These are phyloP conservation scores for Bothrops jararaca DNA, from an alignment of 2,113 vertebrate genomes.

Conservation along the genomic window DNA sequence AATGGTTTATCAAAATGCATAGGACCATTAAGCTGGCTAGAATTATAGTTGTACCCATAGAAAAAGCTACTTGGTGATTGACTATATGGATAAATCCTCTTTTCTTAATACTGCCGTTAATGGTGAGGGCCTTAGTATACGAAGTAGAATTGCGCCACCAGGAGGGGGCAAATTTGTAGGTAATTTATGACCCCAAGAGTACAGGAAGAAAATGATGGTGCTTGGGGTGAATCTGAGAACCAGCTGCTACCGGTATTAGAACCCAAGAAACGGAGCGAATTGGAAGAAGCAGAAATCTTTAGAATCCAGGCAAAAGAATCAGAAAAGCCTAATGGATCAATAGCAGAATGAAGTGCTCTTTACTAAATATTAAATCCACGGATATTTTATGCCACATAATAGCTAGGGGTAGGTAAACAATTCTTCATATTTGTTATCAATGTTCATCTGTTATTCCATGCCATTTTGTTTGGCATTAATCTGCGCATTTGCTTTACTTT, in stretches of 20 bases:
- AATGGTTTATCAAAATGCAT: not conserved
- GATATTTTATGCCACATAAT: not conserved
- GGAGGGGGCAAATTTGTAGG: not conserved
- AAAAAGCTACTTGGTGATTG: not conserved
- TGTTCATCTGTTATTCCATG: not conserved
- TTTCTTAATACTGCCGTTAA: not conserved
- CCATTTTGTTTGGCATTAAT: not conserved
- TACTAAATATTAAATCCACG: not conserved
- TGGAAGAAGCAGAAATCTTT: not conserved
- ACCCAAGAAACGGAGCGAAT: not conserved
- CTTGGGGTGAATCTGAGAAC: not conserved
- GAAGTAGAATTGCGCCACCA: not conserved
- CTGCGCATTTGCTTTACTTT: not conserved
- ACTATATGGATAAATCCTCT: not conserved
- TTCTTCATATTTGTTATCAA: not conserved
- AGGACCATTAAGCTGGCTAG: not conserved
- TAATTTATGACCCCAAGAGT: not conserved
- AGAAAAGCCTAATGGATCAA: not conserved
- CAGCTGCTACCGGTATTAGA: too few species aligned
- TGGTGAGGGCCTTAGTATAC: too few species aligned
- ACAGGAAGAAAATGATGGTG: not conserved
- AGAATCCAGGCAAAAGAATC: not conserved
- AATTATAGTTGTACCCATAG: not conserved
- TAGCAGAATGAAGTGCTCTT: not conserved
- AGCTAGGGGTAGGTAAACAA: too few species aligned